Percentiles rank a stretch among this genome's conserved stretches.
These are phyloP conservation scores for Drosophila gaucha DNA, from an alignment of 2,888 invertebrate genomes.

Conservation along the genomic window DNA sequence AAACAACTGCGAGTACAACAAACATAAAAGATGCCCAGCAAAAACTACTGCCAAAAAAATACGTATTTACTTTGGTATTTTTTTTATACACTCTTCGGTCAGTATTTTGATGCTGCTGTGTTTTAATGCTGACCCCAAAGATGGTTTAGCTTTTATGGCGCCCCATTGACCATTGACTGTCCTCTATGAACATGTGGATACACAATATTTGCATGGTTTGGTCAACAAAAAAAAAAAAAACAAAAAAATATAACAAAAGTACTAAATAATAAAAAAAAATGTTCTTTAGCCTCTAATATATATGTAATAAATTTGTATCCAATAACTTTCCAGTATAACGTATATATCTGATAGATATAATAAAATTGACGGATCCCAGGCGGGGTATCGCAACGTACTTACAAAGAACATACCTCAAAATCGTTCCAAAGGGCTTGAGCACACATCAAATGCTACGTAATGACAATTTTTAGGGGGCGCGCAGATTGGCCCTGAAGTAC, in stretches of 20 bases:
- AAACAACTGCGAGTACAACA: conserved; percentile 54
- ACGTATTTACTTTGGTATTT: conserved; percentile 49
- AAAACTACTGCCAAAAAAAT: conserved; percentile 73
- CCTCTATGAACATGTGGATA: conserved; percentile 13
- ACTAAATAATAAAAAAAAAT: no score
- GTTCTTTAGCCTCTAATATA: background rate
- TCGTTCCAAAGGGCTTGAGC: conserved; percentile 57
- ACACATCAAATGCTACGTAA: conserved; percentile 46
- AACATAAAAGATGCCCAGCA: conserved; percentile 37
- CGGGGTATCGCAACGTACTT: conserved; percentile 9
- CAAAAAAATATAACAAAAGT: no score
- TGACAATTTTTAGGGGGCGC: conserved; percentile 58
- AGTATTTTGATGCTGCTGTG: conserved; percentile 59
- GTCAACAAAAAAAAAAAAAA: conserved; percentile 4
- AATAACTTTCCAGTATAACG: background rate
- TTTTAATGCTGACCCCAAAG: conserved; percentile 58
- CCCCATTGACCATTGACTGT: conserved; percentile 45
- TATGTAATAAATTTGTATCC: background rate
- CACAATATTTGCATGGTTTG: conserved; percentile 15
- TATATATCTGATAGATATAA: conserved; percentile 3
- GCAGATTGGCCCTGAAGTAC: conserved; percentile 60
- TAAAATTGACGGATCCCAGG: conserved; percentile 19
- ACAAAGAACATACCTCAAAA: conserved; percentile 58
- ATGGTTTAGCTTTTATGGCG: conserved; percentile 45
- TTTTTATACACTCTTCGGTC: conserved; percentile 48